These are phyloP conservation scores for Salminus brasiliensis DNA, from an alignment of 2,113 vertebrate genomes.

Conservation along the genomic window DNA sequence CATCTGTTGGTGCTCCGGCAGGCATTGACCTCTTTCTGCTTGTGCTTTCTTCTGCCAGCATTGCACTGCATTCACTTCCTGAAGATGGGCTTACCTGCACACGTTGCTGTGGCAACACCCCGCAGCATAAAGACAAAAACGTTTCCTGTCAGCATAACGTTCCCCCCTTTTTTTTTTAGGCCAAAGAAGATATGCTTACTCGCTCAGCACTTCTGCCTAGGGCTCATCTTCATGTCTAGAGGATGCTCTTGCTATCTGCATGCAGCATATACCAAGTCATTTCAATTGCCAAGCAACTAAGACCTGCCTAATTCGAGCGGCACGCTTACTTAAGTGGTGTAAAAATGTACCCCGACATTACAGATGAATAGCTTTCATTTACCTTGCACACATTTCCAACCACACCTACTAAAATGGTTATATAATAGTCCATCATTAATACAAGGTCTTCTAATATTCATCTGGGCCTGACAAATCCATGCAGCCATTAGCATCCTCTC, in stretches of 20 bases:
- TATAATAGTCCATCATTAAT: neutral
- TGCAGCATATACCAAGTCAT: neutral
- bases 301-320: neutral
- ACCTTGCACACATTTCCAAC: neutral
- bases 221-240: neutral
- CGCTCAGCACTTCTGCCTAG: neutral
- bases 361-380: neutral
- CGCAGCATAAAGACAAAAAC: slow-evolving; percentile 38
- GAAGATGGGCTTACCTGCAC: slow-evolving; percentile 70
- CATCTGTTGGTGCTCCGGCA: slow-evolving; percentile 14
- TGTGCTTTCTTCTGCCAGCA: slow-evolving; percentile 52
- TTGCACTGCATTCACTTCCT: slow-evolving; percentile 69
- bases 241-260: neutral
- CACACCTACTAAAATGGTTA: neutral
- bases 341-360: no score
- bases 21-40: slow-evolving; percentile 23
- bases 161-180: neutral
- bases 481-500: neutral
- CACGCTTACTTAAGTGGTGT: no score
- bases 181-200: neutral
- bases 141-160: slow-evolving; percentile 65
- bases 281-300: neutral
- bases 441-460: neutral
- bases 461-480: slow-evolving; percentile 2
- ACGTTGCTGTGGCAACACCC: slow-evolving; percentile 69